Percentiles rank a stretch among this genome's conserved stretches.
phyloP scores from a whole-genome alignment of 2,797 vertebrate species.

The Rhodeus uyekii region DNA sequence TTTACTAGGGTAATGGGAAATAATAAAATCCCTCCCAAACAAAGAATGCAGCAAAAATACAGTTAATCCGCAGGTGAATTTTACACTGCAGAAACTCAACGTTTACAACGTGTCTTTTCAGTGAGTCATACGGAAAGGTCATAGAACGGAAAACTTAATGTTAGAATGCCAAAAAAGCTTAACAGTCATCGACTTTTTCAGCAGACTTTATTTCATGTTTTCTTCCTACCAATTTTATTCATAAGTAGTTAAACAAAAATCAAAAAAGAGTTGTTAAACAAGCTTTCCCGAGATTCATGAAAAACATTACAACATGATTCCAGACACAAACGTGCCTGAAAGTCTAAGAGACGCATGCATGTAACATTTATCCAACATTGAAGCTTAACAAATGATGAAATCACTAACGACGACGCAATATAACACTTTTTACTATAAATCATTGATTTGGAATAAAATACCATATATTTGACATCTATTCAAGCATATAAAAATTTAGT shows the following conservation, averaged over 20 bases:
- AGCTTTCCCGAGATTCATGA: not conserved
- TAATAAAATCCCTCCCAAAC: not conserved
- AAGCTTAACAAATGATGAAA: too few species aligned
- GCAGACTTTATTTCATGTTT: not conserved
- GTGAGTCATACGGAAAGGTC: not conserved
- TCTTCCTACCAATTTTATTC: not conserved
- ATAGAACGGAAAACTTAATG: not conserved
- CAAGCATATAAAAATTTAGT: not conserved
- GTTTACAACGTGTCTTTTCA: not conserved
- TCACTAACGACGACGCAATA: not conserved
- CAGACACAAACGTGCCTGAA: not conserved
- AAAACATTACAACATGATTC: not conserved
- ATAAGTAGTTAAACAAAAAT: not conserved
- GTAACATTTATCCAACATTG: not conserved
- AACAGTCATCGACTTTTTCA: not conserved
- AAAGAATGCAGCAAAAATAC: not conserved
- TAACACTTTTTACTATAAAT: too few species aligned
- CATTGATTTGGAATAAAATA: not conserved
- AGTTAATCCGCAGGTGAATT: not conserved
- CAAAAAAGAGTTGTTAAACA: not conserved
- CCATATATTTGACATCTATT: not conserved
- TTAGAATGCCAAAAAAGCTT: not conserved
- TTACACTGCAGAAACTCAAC: too few species aligned
- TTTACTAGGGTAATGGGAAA: conserved; percentile 14
- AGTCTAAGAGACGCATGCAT: not conserved